Evolutionary conservation across 2,888 invertebrate genomes (phyloP), one percentile per base, ranked within the genome.

Genomic region (Cephalotes varians): DNA sequence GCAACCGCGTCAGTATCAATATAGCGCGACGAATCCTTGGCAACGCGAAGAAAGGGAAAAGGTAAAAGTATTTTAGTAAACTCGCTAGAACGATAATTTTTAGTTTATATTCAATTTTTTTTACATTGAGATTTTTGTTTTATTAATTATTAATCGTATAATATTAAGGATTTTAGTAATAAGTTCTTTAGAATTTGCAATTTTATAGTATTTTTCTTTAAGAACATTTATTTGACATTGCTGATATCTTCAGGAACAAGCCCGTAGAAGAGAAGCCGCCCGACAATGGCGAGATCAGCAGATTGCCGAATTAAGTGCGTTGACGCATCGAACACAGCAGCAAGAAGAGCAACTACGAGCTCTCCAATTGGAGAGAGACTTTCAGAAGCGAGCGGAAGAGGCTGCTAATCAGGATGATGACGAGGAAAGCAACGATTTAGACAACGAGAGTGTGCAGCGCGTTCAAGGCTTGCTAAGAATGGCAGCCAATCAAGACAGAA

Each of bases 291-390:
- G 98, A 73, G 98, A 99, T 93, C 97, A 98, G 91, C 98, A 98
- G 93, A 98, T 99, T 85, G 95, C 96, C 0, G 98, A 98, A 89
- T 95, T 99, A 76, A 96, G 97, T 87, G 95, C 96, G 1, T 93
- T 97, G 83, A 96, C 97, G 25, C 95, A 96, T 72, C 96, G 98
- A 80, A 96, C 97, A 3, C 95, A 96, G 0, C 97, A 97, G 90
- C 98, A 98, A 93, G 98, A 97, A 88, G 98, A 98, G 93, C 98
- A 98, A 92, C 95, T 98, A 25, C 96, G 98, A 80, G 97, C 98
- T n/a, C 95, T 99, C 80, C 97, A 97, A 87, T 95, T 99, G n/a
- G 99, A 99, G 93, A 96, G 98, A 84, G 99, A 99, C 95, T 99
- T 99, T 94, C 98, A 99, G 93, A 96, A 98, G 71, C 96, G 99